Evolutionary conservation across 1,140 invertebrate genomes (phyloP).

Genomic region (Drosophila ercepeae): DNA sequence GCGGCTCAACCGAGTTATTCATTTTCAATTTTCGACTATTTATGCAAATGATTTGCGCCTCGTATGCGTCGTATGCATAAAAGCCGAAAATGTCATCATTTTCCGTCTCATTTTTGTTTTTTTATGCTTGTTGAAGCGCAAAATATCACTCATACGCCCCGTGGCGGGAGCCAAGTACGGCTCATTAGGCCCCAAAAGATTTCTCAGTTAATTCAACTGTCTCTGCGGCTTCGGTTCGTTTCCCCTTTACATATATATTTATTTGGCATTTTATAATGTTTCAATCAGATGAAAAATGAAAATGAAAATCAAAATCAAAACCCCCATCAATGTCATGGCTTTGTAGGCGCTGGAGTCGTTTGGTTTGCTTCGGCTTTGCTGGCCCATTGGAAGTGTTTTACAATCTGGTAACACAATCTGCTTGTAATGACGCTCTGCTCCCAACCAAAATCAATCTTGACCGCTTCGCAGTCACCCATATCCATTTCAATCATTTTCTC

Average conservation of each 20-base stretch:
- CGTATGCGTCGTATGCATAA: conserved; percentile 79
- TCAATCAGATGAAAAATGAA: conserved; percentile 77
- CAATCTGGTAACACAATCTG: conserved; percentile 74
- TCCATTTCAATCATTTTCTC: conserved; percentile 61
- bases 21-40: conserved; percentile 81
- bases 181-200: conserved; percentile 66
- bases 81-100: conserved; percentile 74
- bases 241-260: not conserved
- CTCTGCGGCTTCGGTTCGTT: conserved; percentile 5
- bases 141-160: conserved; percentile 79
- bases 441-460: conserved; percentile 71
- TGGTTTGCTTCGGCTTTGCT: too few species aligned
- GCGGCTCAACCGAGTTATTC: conserved; percentile 52
- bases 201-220: conserved; percentile 20
- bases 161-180: conserved; percentile 52
- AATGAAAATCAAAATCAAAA: conserved; percentile 76
- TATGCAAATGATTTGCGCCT: conserved; percentile 67
- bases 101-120: conserved; percentile 14
- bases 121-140: conserved; percentile 58
- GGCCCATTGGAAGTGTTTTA: conserved; percentile 61
- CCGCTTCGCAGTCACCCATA: conserved; percentile 51
- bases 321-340: conserved; percentile 72
- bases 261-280: conserved; percentile 61
- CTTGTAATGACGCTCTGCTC: conserved; percentile 39
- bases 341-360: not conserved